Base-by-base conservation (phyloP, 1,140 invertebrate species). In the Achroia grisella region DNA sequence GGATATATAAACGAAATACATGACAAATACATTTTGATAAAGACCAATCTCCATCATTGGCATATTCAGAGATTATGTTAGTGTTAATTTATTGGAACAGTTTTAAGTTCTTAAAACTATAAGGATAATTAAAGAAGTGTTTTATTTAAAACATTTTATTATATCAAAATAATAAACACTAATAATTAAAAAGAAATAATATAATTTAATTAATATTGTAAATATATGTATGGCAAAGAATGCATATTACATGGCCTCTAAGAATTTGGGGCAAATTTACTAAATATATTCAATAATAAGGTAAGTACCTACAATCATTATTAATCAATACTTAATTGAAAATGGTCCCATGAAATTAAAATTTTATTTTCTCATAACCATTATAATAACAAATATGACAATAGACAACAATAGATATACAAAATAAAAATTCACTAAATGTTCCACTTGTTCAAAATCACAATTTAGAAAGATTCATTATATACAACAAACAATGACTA, bases 371-470 rank as follows among this genome's bases (percentile, higher is more conserved):
- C 44, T 32, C 28, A 46, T 28, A 52, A 43, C 15, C 29, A 53
- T n/a, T n/a, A n/a, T 36, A 49, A 48, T 54, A 46, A 39, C 44
- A 48, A 37, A 52, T 65, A 39, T 44, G 30, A 23, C 34, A 35
- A 41, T 32, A 32, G 9, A 27, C 41, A 43, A 43, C 32, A 43
- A 43, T 34, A 8, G 34, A 23, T 23, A 23, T 23, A 3, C 2
- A 23, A 23, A 23, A 23, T 23, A 6, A 6, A 23, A 23, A 23
- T 23, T 23, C 6, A 23, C n/a, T 23, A 23, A 6, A 23, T 23
- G 17, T 23, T 23, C n/a, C n/a, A 23, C 6, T 3, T 23, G 17
- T 23, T 23, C 17, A 23, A 23, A 23, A 23, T 23, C 17, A 23
- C 17, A 23, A 23, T 3, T 23, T 23, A 23, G 17, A 6, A 23